These are phyloP conservation scores for Bombus turneri DNA, from an alignment of 1,140 invertebrate genomes.

Conservation along the genomic window DNA sequence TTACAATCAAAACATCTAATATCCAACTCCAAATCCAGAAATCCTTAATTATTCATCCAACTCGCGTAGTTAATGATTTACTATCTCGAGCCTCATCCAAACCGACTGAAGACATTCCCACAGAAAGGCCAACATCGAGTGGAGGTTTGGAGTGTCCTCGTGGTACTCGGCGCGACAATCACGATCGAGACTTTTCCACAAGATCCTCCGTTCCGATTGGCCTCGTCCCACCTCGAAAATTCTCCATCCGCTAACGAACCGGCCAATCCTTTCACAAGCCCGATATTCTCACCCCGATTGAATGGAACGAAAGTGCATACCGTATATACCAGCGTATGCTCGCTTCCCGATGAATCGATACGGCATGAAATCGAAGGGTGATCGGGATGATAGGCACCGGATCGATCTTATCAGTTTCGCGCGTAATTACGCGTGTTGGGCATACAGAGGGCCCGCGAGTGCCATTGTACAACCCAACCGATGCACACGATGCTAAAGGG, in stretches of 20 bases:
- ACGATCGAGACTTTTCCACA: conserved; percentile 36
- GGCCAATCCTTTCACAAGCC: conserved; percentile 56
- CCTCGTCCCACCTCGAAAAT: conserved; percentile 44
- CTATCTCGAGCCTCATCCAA: not conserved
- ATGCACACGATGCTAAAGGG: not conserved
- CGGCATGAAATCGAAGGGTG: conserved; percentile 78
- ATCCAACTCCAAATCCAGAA: not conserved
- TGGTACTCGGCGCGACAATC: conserved; percentile 23
- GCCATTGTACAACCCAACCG: conserved; percentile 7
- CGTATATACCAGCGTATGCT: not conserved
- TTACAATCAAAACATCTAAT: not conserved
- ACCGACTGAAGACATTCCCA: conserved; percentile 17
- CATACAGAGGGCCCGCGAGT: conserved; percentile 72
- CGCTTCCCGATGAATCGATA: conserved; percentile 78
- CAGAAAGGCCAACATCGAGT: conserved; percentile 5
- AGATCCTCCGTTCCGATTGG: conserved; percentile 46
- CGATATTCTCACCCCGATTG: conserved; percentile 55
- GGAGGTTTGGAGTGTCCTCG: not conserved
- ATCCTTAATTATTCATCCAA: not conserved
- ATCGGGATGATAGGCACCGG: conserved; percentile 74
- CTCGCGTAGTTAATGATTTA: not conserved
- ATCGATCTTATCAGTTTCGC: conserved; percentile 82
- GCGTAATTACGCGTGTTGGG: conserved; percentile 82
- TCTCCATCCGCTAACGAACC: conserved; percentile 59
- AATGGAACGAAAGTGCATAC: not conserved